These are phyloP conservation scores for Embidobia sp. DNA, from an alignment of 2,888 invertebrate species.

Conservation along the genomic window DNA sequence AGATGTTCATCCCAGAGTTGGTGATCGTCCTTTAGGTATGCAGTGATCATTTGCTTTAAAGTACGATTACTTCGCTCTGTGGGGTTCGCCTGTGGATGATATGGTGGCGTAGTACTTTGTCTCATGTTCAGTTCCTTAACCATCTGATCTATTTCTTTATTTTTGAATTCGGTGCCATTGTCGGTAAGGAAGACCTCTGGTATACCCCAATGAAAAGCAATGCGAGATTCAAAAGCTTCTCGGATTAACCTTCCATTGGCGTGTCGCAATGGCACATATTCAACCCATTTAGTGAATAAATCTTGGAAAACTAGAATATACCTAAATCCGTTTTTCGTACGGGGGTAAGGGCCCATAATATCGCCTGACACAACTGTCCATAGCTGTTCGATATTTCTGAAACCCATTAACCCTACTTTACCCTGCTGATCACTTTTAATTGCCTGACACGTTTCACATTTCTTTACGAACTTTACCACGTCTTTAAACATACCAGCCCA, in stretches of 20 bases:
- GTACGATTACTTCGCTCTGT: conserved; percentile 65
- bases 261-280: not conserved
- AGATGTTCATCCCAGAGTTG: conserved; percentile 48
- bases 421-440: conserved; percentile 1
- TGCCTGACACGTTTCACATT: not conserved
- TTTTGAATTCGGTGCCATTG: conserved; percentile 59
- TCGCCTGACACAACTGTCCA: conserved; percentile 9
- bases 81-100: conserved; percentile 66
- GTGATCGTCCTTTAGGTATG: conserved; percentile 29
- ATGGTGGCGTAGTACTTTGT: conserved; percentile 45
- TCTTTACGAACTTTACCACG: not conserved
- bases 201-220: not conserved
- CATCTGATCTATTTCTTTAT: conserved; percentile 26
- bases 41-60: conserved; percentile 62
- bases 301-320: conserved; percentile 13
- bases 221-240: not conserved
- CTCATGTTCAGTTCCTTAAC: conserved; percentile 24
- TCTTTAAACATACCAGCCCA: conserved; percentile 5
- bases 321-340: not conserved
- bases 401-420: not conserved
- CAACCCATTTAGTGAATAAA: conserved; percentile 4
- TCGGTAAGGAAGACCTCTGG: conserved; percentile 47
- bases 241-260: not conserved
- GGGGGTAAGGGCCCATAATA: conserved; percentile 19
- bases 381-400: not conserved